Evolutionary conservation across 2,113 vertebrate species (phyloP).

Genomic region (Microcebus tavaratra): DNA sequence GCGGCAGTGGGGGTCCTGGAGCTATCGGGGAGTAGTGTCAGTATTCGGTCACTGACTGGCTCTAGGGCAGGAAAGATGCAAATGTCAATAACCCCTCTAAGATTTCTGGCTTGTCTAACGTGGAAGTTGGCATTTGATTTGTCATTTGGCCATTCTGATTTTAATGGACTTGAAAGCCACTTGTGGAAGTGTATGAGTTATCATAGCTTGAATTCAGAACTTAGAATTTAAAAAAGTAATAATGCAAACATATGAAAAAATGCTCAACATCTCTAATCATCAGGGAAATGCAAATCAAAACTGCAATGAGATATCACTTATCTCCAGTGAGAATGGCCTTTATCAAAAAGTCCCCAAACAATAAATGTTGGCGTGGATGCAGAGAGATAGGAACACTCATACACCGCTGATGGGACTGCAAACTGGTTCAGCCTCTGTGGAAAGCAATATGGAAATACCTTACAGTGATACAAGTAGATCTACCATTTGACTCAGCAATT

Average conservation of each 20-base stretch:
- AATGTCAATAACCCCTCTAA: not conserved
- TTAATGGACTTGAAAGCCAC: not conserved
- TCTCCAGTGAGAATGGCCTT: too few relatives aligned
- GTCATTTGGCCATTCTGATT: not conserved
- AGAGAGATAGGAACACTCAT: too few relatives aligned
- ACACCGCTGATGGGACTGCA: too few relatives aligned
- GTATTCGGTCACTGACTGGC: not conserved
- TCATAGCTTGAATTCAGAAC: slow-evolving; percentile 5
- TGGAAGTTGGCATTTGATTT: not conserved
- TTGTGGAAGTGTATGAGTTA: not conserved
- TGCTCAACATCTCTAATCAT: too few relatives aligned
- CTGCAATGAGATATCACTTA: too few relatives aligned
- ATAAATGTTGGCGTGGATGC: too few relatives aligned
- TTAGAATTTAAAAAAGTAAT: slow-evolving; percentile 2
- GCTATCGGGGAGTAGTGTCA: not conserved
- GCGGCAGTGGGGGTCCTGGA: not conserved
- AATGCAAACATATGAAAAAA: not conserved
- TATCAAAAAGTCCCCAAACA: too few relatives aligned
- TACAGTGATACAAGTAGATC: too few relatives aligned
- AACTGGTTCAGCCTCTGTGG: too few relatives aligned
- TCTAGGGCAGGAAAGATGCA: not conserved
- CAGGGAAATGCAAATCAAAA: too few relatives aligned
- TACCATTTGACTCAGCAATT: too few relatives aligned
- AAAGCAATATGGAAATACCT: too few relatives aligned
- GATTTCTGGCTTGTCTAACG: not conserved